Evolutionary conservation across 1,140 invertebrate genomes (phyloP), one percentile per base, ranked within the genome.

Genomic region (Apis laboriosa): DNA sequence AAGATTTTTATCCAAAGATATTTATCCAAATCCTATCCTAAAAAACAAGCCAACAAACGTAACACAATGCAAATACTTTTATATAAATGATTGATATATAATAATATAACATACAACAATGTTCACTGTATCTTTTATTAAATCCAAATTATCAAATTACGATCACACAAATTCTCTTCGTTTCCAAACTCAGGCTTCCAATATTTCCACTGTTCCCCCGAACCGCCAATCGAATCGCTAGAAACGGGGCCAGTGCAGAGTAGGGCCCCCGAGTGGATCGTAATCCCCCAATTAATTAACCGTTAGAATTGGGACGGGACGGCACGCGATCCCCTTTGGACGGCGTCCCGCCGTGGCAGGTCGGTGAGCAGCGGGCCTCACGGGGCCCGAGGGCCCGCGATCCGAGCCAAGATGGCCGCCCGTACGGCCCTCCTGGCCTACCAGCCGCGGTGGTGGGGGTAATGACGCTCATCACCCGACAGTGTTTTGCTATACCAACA

Each of bases 391-490:
- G 88, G 87, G 83, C 77, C 81, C 78, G 83, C 73, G 83, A 88
- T 88, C 83, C 80, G 80, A 91, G 90, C 90, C 91, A 93, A 94
- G 92, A 94, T 94, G 93, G 92, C 92, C 91, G 93, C 87, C 89
- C 75, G 88, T 91, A 88, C 87, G 86, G 84, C 86, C 86, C 86
- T 84, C 91, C 88, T 89, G 90, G 90, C 87, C 86, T 92, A 86
- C 80, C 86, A 43, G 85, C 66, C n/a, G 15, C 60, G 9, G n/a
- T 71, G 81, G 92, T 91, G 92, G 91, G 92, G 92, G 90, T 94
- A 94, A 93, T 94, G 92, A 94, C 92, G 90, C 92, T 93, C 92
- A 94, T 94, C 92, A 93, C 89, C 92, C 89, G 92, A 93, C 92
- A 92, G 91, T 93, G 92, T 93, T 93, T 93, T 93, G 91, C 90